Evolutionary conservation across 2,888 invertebrate species (phyloP), one percentile per base, ranked within the genome.

Genomic region (Cactoblastis cactorum): DNA sequence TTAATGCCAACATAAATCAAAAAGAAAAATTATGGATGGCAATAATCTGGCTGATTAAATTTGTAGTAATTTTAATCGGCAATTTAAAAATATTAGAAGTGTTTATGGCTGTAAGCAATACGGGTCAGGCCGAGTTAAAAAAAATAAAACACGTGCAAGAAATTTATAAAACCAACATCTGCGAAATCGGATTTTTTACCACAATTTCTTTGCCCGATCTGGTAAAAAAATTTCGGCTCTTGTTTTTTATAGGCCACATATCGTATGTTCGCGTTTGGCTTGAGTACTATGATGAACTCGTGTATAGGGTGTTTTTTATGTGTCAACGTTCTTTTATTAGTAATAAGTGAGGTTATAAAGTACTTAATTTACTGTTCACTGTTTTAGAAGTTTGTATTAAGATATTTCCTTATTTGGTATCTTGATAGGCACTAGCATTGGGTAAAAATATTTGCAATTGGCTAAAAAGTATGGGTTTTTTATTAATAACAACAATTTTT

Each of bases 91-190:
- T 38, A n/a, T 12, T 28, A 43, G 43, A 43, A 24, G 1, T 9
- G 17, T 37, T 9, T 17, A 11, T n/a, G 61, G 70, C 28, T 61
- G 70, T 71, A 76, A 71, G 65, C 63, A 65, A 65, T 59, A 67
- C 69, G 62, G 63, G 70, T 59, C 59, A 53, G 54, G 55, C 50
- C 68, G 70, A 67, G 59, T 56, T 50, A 58, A 59, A 65, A 57
- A 64, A 66, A 72, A 62, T 45, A 63, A 72, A 80, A 83, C 88
- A 88, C 87, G 87, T 88, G 86, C 83, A 86, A 81, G 83, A 84
- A 82, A 82, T 84, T 83, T 81, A 83, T 82, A 83, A 83, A 85
- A 83, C 77, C 78, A 84, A 87, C 88, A 89, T 89, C 88, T 89
- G 87, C 88, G 74, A 88, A 87, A 85, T 85, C 80, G 76, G 58